Evolutionary conservation across 2,797 vertebrate genomes (phyloP), one percentile per base, ranked within the genome.

Genomic region (Myiothlypis chrysogaster): DNA sequence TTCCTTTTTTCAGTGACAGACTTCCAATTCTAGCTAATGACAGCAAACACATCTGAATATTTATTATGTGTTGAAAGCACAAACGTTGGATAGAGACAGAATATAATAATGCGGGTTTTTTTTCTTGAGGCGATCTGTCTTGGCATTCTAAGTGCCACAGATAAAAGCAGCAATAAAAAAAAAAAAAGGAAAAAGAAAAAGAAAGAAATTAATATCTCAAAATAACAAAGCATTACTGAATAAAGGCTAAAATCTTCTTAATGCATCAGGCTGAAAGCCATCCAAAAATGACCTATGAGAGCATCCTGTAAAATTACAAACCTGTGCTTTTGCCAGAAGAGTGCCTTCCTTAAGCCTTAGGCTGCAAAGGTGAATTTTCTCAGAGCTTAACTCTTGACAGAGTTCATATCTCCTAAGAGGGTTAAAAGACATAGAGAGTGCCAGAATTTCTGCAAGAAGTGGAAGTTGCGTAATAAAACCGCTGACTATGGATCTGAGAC

Each of bases 41-140:
- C 63, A 92, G 81, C 47, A 95, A 95, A 90, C 60, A 82, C 60
- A 44, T 90, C 78, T 89, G 92, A 95, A 93, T 91, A 89, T 95
- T 89, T 93, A 87, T 91, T 89, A 64, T 49, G 34, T 93, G 75
- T 72, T 89, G 90, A 92, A 92, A 85, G 34, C 34, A 78, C 72
- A 92, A 76, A 82, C n/a, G 34, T 82, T 95, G 52, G n/a, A 65
- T 32, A 80, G 46, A 89, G 57, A 85, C 35, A 77, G 86, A 94
- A 46, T 83, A 84, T 39, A 93, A 87, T 92, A 84, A 75, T 44
- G 86, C 5, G 53, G 93, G 95, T 82, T 90, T 39, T 82, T 95
- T 91, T 87, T 87, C 83, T 93, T 86, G 46, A 87, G 21, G 23
- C 0, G 3, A 85, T 90, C 53, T 85, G 28, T 63, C 87, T 80